Base-by-base conservation (phyloP, 1,140 invertebrate genomes). In the Melitaea cinxia region DNA sequence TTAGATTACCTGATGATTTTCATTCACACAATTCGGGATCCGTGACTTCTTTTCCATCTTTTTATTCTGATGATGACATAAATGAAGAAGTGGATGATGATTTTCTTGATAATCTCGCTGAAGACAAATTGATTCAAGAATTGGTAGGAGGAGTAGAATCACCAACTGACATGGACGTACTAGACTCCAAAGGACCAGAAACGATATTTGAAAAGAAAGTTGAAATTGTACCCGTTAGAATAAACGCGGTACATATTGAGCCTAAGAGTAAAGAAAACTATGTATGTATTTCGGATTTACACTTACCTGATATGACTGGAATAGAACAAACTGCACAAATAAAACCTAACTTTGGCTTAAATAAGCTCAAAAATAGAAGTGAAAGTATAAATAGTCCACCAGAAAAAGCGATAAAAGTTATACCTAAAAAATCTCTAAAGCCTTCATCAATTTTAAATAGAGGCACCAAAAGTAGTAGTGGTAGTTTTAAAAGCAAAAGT, bases 121-220 rank as follows among this genome's bases (percentile, higher is more conserved):
- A 90, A 77, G 83, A 83, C 54, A 82, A 83, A 73, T 73, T 89
- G 15, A 79, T 89, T 65, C 72, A 89, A 75, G 88, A 89, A 65
- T 75, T 88, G 60, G 80, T 88, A 30, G 88, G 91, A 57, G 80
- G 83, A 14, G 78, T 88, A 3, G 87, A 89, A 73, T 85, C 86
- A 23, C 83, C 88, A 5, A 89, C 85, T 21, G 70, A 82, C 24
- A 83, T 83, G 68, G 81, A 88, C 45, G 77, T 88, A 4, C 72
- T 91, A 50, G 90, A 91, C 70, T 83, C 89, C 0, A 92, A 92
- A 78, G 90, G 90, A 39, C 90, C 91, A n/a, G 84, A 85, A 68
- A 89, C 84, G 4, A 73, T 82, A 54, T 86, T 80, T 65, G 88
- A 89, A 73, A 84, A 87, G 62, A 87, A 89, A 75, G 56, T 89